phyloP scores from a whole-genome alignment of 2,888 invertebrate genomes.

The Pachymerium ferrugineum region DNA sequence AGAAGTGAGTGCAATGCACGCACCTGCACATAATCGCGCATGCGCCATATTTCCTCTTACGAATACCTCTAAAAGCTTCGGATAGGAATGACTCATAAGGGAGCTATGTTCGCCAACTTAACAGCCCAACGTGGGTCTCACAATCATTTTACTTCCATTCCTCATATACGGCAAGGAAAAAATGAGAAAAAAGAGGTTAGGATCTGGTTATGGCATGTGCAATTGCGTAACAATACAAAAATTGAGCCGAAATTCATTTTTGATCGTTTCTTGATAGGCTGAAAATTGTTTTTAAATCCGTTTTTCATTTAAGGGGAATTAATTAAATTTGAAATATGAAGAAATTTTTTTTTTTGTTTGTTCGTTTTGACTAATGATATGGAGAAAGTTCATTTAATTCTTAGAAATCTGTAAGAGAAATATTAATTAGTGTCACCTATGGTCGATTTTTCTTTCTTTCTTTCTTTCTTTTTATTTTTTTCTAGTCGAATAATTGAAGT shows the following conservation, averaged over 20 bases:
- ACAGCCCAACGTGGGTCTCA: constrained; percentile 8
- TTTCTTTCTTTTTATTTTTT: background rate
- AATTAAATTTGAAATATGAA: background rate
- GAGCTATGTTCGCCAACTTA: background rate
- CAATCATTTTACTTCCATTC: constrained; percentile 19
- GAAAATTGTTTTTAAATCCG: too few relatives aligned
- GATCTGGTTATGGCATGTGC: too few relatives aligned
- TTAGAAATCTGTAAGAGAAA: background rate
- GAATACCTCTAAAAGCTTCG: background rate
- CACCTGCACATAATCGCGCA: constrained; percentile 3
- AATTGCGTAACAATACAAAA: too few relatives aligned
- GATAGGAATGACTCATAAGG: background rate
- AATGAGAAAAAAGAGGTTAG: background rate
- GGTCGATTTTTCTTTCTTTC: background rate
- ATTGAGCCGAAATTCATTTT: too few relatives aligned
- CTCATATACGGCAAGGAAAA: background rate
- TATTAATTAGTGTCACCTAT: constrained; percentile 1
- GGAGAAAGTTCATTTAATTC: constrained; percentile 20
- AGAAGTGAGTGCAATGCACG: background rate
- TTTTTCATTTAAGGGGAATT: too few relatives aligned
- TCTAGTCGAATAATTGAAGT: background rate
- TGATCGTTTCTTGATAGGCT: too few relatives aligned
- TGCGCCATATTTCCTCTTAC: constrained; percentile 3
- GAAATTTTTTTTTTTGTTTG: background rate
- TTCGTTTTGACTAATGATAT: background rate